Percentiles rank a stretch among this genome's conserved stretches.
Conservation (phyloP, 2,888 invertebrate genomes). For the Lottia scabra region DNA sequence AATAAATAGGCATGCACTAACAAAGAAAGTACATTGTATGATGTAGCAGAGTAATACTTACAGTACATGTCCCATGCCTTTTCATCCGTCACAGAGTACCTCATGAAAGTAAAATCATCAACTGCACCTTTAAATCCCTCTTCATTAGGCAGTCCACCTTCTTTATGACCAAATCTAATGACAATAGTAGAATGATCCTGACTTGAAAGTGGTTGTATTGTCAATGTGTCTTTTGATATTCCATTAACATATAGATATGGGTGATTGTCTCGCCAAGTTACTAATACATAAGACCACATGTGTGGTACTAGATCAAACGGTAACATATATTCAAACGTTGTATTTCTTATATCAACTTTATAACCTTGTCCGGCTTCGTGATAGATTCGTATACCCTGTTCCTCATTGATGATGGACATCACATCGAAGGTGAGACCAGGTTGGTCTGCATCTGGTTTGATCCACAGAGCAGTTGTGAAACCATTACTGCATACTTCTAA, state of each 20-base stretch:
- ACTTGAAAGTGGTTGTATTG: not conserved
- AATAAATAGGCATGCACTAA: no score
- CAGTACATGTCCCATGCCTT: slow-evolving; percentile 23
- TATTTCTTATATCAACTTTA: slow-evolving; percentile 9
- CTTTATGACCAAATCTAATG: slow-evolving; percentile 12
- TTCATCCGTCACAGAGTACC: slow-evolving; percentile 7
- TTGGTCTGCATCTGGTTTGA: slow-evolving; percentile 12
- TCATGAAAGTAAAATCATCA: slow-evolving; percentile 28
- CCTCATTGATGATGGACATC: slow-evolving; percentile 9
- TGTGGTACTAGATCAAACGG: slow-evolving; percentile 8
- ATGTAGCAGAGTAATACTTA: slow-evolving; percentile 15
- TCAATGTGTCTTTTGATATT: not conserved
- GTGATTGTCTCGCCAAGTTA: not conserved
- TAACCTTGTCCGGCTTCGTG: not conserved
- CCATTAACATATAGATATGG: slow-evolving; percentile 13
- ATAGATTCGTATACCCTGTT: slow-evolving; percentile 11
- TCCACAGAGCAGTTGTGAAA: slow-evolving; percentile 29
- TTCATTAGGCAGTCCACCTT: slow-evolving; percentile 9
- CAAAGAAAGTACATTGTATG: not conserved
- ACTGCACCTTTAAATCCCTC: slow-evolving; percentile 23
- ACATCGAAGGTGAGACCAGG: slow-evolving; percentile 8
- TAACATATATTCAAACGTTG: not conserved
- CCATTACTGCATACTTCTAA: slow-evolving; percentile 25
- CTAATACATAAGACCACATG: slow-evolving; percentile 11
- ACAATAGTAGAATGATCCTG: not conserved